Base-by-base conservation (phyloP, 2,888 invertebrate species). In the Strigamia crassipes region DNA sequence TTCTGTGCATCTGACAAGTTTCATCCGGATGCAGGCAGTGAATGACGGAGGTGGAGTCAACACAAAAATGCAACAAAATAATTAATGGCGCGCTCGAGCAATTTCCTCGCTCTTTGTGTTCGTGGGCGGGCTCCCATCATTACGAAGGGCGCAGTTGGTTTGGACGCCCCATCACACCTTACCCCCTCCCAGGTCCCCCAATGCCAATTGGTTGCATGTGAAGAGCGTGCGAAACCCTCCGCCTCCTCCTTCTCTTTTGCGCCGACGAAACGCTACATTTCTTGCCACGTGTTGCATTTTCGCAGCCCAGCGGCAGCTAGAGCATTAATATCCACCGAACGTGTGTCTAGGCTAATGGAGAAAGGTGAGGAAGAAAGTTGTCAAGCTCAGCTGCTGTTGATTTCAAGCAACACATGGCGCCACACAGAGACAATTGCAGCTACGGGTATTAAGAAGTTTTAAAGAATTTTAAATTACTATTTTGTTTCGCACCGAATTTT, bases 11-110 rank as follows among this genome's bases (percentile, higher is more conserved):
- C 61, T 61, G 61, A 61, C 61, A 18, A 9, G 61, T n/a, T n/a
- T 9, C 61, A 61, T 61, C 61, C 61, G 61, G 61, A 61, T 61
- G 61, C n/a, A 21, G 42, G 42, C 42, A 42, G 42, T 23, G 61
- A 23, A 61, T 61, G 61, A 61, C 61, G 61, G 61, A 23, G 61
- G 61, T 61, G 61, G 61, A 61, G 61, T 61, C 15, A n/a, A 61
- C 61, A 61, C 61, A 61, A 61, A 61, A 61, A 61, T 61, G 61
- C 61, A 61, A 61, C 61, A 61, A 61, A 61, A 61, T 61, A 61
- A 61, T 61, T 61, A 61, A 61, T 61, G 61, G 61, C 61, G 61
- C 61, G 61, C 61, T 18, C 61, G 18, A 61, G 61, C 61, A 61
- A 61, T 61, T 61, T 61, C 61, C 61, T 15, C 61, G 61, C 61